phyloP scores from a whole-genome alignment of 2,888 invertebrate species.

The Furcula furcula region DNA sequence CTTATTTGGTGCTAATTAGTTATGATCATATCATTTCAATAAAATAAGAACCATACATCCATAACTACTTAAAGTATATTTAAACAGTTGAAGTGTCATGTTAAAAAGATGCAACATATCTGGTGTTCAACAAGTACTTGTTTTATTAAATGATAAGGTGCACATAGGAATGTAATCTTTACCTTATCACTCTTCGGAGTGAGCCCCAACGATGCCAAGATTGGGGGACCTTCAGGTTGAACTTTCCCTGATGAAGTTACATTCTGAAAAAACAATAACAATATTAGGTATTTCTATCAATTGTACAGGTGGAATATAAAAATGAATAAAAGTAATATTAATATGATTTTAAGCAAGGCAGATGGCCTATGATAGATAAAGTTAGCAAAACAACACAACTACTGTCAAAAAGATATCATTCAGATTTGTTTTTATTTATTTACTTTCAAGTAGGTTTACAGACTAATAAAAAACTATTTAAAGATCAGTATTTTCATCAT shows the following conservation, averaged over 20 bases:
- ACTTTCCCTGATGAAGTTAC: constrained; percentile 51
- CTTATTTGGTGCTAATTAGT: constrained; percentile 9
- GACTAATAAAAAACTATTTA: no score
- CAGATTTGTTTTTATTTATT: no score
- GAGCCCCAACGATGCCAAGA: constrained; percentile 76
- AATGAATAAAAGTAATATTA: no score
- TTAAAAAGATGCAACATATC: constrained; percentile 17
- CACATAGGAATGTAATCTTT: constrained; percentile 44
- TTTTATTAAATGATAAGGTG: constrained; percentile 26
- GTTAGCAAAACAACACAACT: no score
- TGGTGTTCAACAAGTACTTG: constrained; percentile 18
- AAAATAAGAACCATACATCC: constrained; percentile 4
- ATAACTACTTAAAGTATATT: constrained; percentile 2
- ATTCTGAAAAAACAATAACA: constrained; percentile 55
- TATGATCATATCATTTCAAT: background rate
- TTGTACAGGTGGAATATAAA: no score
- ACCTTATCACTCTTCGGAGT: constrained; percentile 81
- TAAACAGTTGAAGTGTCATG: constrained; percentile 37
- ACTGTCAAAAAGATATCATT: no score
- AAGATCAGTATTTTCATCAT: no score
- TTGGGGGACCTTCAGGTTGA: constrained; percentile 76
- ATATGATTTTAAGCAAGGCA: no score
- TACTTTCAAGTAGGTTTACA: no score
- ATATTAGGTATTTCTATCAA: no score
- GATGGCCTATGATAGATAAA: no score